Evolutionary conservation across 2,113 vertebrate genomes (phyloP).

Genomic region (Heterotilapia buettikoferi): DNA sequence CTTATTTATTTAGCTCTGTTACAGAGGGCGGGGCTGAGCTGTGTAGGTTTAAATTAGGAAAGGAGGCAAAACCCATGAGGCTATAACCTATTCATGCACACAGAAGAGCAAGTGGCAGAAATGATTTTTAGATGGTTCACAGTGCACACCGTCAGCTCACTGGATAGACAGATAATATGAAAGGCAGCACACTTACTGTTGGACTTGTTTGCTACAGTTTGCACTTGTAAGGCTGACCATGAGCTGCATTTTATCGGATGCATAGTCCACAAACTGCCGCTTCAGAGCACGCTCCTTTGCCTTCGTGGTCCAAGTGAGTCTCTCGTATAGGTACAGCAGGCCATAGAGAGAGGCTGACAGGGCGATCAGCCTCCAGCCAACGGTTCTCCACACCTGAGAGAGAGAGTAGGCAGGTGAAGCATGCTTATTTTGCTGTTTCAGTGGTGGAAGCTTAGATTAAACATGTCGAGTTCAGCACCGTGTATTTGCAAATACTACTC

Average conservation of each 20-base stretch:
- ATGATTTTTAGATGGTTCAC: neutral
- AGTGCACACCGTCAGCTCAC: neutral
- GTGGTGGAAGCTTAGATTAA: neutral
- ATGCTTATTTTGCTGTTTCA: neutral
- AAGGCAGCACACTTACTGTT: slow-evolving; percentile 80
- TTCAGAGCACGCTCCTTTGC: slow-evolving; percentile 91
- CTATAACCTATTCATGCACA: neutral
- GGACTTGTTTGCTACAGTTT: slow-evolving; percentile 95
- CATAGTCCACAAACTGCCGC: slow-evolving; percentile 94
- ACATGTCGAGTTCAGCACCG: neutral
- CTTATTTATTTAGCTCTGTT: slow-evolving; percentile 32
- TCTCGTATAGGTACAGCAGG: slow-evolving; percentile 86
- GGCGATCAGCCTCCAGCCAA: slow-evolving; percentile 90
- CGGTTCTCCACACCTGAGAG: slow-evolving; percentile 81
- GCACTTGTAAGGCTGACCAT: slow-evolving; percentile 91
- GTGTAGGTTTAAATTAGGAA: neutral
- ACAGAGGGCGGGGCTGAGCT: neutral
- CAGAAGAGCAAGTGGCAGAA: neutral
- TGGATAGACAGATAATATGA: neutral
- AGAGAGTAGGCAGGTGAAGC: neutral
- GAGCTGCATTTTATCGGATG: slow-evolving; percentile 88
- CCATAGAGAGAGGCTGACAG: slow-evolving; percentile 84
- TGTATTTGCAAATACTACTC: neutral
- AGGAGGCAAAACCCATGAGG: neutral
- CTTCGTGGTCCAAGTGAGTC: slow-evolving; percentile 88